Evolutionary conservation across 2,888 invertebrate species (phyloP).

Genomic region (Melangyna quadrimaculata): DNA sequence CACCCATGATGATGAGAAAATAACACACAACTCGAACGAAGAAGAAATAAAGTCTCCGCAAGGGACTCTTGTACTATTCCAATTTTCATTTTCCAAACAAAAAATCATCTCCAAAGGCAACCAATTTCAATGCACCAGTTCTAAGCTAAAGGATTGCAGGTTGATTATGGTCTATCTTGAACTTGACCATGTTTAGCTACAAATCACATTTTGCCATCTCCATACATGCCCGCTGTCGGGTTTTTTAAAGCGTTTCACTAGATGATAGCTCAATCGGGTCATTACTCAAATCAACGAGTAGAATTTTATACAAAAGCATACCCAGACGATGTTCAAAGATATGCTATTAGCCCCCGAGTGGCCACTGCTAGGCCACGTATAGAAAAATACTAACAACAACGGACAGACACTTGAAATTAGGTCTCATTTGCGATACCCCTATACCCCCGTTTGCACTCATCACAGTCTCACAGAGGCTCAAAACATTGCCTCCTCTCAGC

Average conservation of each 20-base stretch:
- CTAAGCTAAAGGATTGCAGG: conserved; percentile 57
- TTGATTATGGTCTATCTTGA: conserved; percentile 63
- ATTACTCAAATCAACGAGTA: conserved; percentile 64
- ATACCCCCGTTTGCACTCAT: background rate
- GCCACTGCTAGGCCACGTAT: conserved; percentile 27
- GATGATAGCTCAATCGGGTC: conserved; percentile 70
- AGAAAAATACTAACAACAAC: background rate
- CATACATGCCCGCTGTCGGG: conserved; percentile 16
- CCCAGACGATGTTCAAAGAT: conserved; percentile 31
- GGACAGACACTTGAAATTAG: conserved; percentile 52
- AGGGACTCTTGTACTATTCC: conserved; percentile 34
- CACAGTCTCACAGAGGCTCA: conserved; percentile 1
- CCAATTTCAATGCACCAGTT: conserved; percentile 2
- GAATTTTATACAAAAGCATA: conserved; percentile 2
- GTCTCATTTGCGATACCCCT: conserved; percentile 58
- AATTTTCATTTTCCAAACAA: conserved; percentile 12
- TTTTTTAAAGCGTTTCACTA: conserved; percentile 42
- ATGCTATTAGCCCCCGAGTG: conserved; percentile 56
- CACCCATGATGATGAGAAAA: conserved; percentile 45
- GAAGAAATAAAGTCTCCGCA: conserved; percentile 41
- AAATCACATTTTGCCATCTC: conserved; percentile 34
- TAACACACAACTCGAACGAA: conserved; percentile 25
- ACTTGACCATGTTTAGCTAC: conserved; percentile 65
- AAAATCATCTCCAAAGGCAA: conserved; percentile 27
- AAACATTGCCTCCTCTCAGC: conserved; percentile 34